These are phyloP conservation scores for Harpalus rubripes DNA, from an alignment of 2,888 invertebrate genomes.

Conservation along the genomic window DNA sequence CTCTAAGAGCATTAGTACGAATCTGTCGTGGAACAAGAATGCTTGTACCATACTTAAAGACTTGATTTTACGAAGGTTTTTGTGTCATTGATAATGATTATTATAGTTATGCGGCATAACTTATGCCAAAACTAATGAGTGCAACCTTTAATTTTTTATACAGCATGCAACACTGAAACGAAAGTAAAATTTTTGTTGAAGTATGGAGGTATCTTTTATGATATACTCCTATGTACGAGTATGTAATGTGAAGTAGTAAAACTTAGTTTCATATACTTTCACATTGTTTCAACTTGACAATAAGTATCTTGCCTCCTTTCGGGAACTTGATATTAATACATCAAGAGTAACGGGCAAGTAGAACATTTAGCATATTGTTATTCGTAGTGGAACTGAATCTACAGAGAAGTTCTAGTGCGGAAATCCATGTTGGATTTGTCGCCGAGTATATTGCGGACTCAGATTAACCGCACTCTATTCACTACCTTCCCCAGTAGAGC, in stretches of 20 bases:
- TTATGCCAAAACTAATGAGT: too few relatives aligned
- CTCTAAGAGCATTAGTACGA: too few relatives aligned
- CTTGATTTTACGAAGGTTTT: too few relatives aligned
- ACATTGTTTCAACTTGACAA: neutral
- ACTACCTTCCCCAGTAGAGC: neutral
- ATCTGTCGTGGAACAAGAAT: too few relatives aligned
- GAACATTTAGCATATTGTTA: neutral
- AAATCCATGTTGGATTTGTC: slow-evolving; percentile 60
- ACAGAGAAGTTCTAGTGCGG: slow-evolving; percentile 46
- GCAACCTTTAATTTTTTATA: too few relatives aligned
- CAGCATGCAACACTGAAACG: neutral
- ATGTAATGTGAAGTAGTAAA: neutral
- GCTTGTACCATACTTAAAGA: too few relatives aligned
- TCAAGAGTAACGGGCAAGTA: neutral
- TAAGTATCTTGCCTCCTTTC: neutral
- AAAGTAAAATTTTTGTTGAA: neutral
- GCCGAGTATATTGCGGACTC: slow-evolving; percentile 54
- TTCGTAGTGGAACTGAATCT: slow-evolving; percentile 44
- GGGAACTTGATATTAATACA: neutral
- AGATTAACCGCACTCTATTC: neutral
- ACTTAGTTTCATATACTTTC: neutral
- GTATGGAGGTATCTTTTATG: neutral
- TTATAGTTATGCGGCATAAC: too few relatives aligned
- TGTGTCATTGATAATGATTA: too few relatives aligned
- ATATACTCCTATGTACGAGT: neutral